Evolutionary conservation across 2,113 vertebrate genomes (phyloP).

Genomic region (Esox niger): DNA sequence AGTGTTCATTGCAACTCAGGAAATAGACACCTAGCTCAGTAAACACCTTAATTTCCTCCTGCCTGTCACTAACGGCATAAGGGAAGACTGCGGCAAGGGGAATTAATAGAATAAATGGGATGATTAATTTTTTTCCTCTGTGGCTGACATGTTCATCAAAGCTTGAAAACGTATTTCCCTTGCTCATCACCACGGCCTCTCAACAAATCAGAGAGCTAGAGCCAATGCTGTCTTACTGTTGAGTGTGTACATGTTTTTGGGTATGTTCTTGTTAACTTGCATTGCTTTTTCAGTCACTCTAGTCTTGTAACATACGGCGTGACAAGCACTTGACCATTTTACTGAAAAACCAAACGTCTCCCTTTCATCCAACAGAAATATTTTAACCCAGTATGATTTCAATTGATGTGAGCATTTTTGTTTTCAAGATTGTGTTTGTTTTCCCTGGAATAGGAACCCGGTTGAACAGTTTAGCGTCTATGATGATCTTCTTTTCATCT

Average conservation of each 20-base stretch:
- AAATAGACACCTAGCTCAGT: conserved; percentile 37
- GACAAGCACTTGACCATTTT: background rate
- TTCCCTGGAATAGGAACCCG: conserved; percentile 3
- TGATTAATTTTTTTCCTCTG: conserved; percentile 58
- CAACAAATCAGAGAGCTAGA: too few relatives aligned
- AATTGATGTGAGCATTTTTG: conserved; percentile 20
- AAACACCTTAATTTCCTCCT: conserved; percentile 55
- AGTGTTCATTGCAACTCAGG: conserved; percentile 24
- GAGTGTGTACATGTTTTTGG: background rate
- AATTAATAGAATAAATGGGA: conserved; percentile 60
- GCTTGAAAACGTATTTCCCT: conserved; percentile 57
- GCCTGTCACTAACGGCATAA: conserved; percentile 47
- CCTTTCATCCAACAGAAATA: conserved; percentile 2
- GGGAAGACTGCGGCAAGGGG: conserved; percentile 47
- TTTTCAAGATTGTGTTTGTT: too few relatives aligned
- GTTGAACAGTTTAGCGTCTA: background rate
- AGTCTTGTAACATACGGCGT: background rate
- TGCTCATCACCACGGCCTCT: background rate
- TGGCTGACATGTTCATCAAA: conserved; percentile 61
- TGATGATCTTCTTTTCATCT: background rate
- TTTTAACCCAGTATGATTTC: conserved; percentile 6
- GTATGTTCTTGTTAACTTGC: conserved; percentile 3
- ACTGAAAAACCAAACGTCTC: background rate
- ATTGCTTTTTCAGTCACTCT: conserved; percentile 14
- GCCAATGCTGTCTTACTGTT: background rate